Evolutionary conservation across 2,888 invertebrate genomes (phyloP).

Genomic region (Lacanobia wlatinum): DNA sequence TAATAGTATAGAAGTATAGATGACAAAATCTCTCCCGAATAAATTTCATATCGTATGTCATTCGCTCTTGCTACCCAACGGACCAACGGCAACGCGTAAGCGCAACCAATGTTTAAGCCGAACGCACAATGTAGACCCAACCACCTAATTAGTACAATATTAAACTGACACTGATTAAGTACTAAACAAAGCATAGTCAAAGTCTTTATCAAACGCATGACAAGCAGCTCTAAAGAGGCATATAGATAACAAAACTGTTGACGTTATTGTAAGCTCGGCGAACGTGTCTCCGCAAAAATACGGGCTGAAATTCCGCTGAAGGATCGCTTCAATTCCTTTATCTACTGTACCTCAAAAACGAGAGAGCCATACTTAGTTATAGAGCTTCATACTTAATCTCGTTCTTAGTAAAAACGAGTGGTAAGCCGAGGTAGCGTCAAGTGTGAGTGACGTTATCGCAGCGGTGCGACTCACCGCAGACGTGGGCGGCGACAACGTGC

Average conservation of each 20-base stretch:
- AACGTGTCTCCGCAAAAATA: conserved; percentile 57
- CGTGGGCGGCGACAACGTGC: conserved; percentile 68
- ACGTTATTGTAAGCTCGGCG: conserved; percentile 44
- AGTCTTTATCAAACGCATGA: conserved; percentile 35
- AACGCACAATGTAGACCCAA: neutral
- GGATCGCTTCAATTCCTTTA: conserved; percentile 61
- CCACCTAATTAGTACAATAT: neutral
- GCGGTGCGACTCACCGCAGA: conserved; percentile 72
- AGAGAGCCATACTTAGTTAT: conserved; percentile 67
- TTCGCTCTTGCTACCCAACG: neutral
- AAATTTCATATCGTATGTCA: conserved; percentile 2
- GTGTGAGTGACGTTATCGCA: conserved; percentile 86
- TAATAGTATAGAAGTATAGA: too few relatives aligned
- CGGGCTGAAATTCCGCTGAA: conserved; percentile 51
- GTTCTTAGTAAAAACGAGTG: conserved; percentile 73
- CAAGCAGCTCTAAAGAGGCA: conserved; percentile 37
- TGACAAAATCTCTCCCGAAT: neutral
- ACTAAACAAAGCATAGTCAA: conserved; percentile 11
- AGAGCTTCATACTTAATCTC: conserved; percentile 76
- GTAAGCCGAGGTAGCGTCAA: conserved; percentile 77
- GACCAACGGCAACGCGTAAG: neutral
- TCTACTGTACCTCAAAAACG: conserved; percentile 61
- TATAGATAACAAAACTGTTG: conserved; percentile 55
- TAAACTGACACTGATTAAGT: neutral
- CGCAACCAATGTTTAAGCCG: neutral